A percentile compares a stretch with the other conserved stretches of the same genome.
These are phyloP conservation scores for Pseudobourletiella spinata DNA, from an alignment of 1,140 invertebrate species.

Conservation along the genomic window DNA sequence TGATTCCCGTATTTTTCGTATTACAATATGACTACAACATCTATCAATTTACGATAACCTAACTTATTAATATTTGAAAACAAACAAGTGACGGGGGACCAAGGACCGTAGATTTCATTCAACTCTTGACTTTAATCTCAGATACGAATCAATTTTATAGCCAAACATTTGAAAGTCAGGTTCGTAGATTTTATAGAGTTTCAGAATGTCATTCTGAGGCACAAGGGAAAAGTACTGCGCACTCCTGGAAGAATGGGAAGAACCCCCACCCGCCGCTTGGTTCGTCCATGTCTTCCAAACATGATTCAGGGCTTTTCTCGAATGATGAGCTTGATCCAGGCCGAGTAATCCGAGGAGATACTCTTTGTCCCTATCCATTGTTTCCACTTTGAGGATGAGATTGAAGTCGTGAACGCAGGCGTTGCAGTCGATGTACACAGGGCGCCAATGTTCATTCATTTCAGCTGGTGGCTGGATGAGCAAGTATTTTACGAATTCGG, in stretches of 20 bases:
- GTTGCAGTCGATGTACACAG: conserved; percentile 42
- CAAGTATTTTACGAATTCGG: conserved; percentile 39
- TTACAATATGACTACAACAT: too few species aligned
- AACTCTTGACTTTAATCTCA: too few species aligned
- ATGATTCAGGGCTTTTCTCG: background rate
- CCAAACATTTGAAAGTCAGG: conserved; percentile 71
- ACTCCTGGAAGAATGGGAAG: background rate
- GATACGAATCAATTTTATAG: too few species aligned
- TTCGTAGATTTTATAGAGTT: conserved; percentile 63
- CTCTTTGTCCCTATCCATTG: conserved; percentile 26
- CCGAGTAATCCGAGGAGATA: conserved; percentile 12
- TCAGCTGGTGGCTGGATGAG: conserved; percentile 37
- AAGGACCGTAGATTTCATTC: too few species aligned
- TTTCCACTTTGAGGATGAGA: conserved; percentile 37
- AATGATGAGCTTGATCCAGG: background rate
- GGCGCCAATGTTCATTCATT: conserved; percentile 49
- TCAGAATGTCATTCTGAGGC: conserved; percentile 43
- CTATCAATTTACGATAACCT: too few species aligned
- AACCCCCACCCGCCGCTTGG: background rate
- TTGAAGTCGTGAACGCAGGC: conserved; percentile 39
- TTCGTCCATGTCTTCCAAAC: conserved; percentile 27
- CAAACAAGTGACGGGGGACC: too few species aligned
- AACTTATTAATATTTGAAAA: too few species aligned
- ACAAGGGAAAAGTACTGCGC: conserved; percentile 25
- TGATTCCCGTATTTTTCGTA: too few species aligned